Evolutionary conservation across 2,113 vertebrate species (phyloP).

Genomic region (Rhynchopsitta pachyrhyncha): DNA sequence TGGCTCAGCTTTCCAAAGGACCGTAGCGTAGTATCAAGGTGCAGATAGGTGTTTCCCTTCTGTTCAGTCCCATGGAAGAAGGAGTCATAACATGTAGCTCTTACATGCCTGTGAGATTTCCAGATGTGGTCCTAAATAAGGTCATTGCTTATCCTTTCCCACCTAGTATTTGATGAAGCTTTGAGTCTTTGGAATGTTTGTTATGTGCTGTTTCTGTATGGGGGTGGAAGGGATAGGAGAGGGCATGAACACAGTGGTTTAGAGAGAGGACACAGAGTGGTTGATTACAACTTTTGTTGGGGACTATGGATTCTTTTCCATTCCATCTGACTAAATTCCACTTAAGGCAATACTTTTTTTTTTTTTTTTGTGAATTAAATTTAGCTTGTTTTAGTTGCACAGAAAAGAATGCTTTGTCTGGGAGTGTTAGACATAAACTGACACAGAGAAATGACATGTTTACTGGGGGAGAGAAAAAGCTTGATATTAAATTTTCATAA

Average conservation of each 20-base stretch:
- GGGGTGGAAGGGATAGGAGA: background rate
- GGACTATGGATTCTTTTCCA: background rate
- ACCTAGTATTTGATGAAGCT: background rate
- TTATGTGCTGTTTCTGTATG: background rate
- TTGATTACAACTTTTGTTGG: background rate
- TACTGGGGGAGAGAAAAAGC: background rate
- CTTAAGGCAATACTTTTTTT: background rate
- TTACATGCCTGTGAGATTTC: background rate
- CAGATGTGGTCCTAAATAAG: background rate
- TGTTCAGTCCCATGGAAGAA: background rate
- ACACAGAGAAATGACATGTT: background rate
- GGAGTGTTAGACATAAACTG: background rate
- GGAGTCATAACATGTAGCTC: background rate
- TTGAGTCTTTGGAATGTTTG: background rate
- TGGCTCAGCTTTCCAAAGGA: background rate
- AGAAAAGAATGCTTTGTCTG: background rate
- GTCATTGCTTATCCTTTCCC: background rate
- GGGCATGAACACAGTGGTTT: fast-evolving
- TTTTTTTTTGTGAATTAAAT: background rate
- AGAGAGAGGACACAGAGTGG: background rate
- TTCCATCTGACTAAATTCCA: background rate
- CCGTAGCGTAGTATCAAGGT: background rate
- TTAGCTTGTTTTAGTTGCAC: background rate
- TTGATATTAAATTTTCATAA: background rate
- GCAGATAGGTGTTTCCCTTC: background rate